A percentile compares a stretch with the other conserved stretches of the same genome.
Conservation (phyloP, 2,113 vertebrate species). For the Typhlomys cinereus region DNA sequence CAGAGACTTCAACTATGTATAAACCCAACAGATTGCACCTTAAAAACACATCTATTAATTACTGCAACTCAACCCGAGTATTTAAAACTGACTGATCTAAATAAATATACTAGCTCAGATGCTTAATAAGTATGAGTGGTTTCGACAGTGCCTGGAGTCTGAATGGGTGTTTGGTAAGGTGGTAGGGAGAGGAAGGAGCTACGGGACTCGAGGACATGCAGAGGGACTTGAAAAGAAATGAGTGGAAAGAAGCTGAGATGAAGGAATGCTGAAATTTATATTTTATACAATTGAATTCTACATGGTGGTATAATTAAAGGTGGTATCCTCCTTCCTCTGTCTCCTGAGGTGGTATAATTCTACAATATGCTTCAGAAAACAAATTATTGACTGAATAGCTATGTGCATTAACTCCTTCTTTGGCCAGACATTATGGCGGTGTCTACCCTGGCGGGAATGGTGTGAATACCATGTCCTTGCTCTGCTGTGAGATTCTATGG, state of each 20-base stretch:
- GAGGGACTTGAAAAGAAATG: background rate
- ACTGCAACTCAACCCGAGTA: background rate
- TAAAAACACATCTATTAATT: background rate
- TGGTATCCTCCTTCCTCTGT: too few species aligned
- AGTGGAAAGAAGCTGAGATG: background rate
- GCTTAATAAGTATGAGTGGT: background rate
- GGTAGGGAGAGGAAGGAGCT: fast-evolving
- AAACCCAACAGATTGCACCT: background rate
- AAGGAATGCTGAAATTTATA: background rate
- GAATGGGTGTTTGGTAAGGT: background rate
- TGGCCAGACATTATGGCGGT: background rate
- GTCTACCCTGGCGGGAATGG: background rate
- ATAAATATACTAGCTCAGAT: background rate
- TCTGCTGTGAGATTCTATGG: background rate
- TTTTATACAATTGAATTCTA: background rate
- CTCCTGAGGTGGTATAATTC: too few species aligned
- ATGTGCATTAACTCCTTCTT: background rate
- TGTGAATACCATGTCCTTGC: background rate
- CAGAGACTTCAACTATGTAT: background rate
- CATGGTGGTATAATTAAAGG: too few species aligned
- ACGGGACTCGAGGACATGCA: background rate
- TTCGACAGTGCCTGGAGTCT: background rate
- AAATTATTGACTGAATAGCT: background rate
- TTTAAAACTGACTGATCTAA: background rate
- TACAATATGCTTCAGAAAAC: background rate